A percentile compares a stretch with the other conserved stretches of the same genome.
phyloP scores from a whole-genome alignment of 1,140 invertebrate genomes.

The Arctopsyche grandis region DNA sequence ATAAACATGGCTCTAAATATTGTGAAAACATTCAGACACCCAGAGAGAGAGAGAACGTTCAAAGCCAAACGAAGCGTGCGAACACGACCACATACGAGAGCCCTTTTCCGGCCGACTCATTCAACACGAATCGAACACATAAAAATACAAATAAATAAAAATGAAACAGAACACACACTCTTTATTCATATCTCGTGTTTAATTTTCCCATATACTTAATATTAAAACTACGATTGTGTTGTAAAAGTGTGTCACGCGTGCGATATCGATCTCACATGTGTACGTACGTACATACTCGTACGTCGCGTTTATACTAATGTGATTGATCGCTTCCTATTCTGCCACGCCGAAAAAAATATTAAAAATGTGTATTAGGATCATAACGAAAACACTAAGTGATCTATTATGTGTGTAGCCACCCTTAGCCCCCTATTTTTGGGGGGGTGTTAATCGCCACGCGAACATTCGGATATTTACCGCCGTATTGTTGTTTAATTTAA shows the following conservation, averaged over 20 bases:
- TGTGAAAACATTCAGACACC: constrained; percentile 44
- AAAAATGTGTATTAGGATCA: too few species aligned
- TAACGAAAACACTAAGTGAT: background rate
- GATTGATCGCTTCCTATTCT: constrained; percentile 28
- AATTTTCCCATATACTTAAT: too few species aligned
- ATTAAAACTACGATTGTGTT: background rate
- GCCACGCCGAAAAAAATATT: background rate
- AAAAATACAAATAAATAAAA: background rate
- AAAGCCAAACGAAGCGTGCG: background rate
- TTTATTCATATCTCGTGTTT: too few species aligned
- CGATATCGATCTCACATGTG: constrained; percentile 6
- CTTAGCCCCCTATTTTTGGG: background rate
- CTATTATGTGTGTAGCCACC: background rate
- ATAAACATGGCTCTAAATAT: constrained; percentile 45
- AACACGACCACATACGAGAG: too few species aligned
- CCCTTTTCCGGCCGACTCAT: background rate
- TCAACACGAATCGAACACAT: background rate
- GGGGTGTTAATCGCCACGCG: background rate
- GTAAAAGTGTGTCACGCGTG: background rate
- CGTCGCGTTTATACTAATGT: background rate
- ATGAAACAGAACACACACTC: background rate
- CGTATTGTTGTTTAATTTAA: too few species aligned
- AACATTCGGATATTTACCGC: background rate
- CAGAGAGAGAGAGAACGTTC: constrained; percentile 31
- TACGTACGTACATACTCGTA: background rate